Evolutionary conservation across 2,797 vertebrate genomes (phyloP).

Genomic region (Kryptolebias ocellatus): DNA sequence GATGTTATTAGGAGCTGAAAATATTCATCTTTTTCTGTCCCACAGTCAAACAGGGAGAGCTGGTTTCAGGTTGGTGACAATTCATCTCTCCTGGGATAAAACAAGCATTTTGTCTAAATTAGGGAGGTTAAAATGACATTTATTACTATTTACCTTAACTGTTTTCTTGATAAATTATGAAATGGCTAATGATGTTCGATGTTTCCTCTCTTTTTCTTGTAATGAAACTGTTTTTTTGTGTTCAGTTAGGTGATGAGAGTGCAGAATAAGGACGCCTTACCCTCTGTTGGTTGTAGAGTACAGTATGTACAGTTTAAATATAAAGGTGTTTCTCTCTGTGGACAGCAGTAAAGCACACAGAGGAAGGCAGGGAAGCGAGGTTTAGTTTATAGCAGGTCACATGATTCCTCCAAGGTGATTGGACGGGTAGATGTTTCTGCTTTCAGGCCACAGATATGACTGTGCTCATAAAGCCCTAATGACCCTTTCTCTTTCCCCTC

Average conservation of each 20-base stretch:
- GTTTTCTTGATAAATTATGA: too few relatives aligned
- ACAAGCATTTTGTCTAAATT: too few relatives aligned
- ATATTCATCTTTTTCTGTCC: too few relatives aligned
- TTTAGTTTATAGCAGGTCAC: slow-evolving; percentile 66
- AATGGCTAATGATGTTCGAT: too few relatives aligned
- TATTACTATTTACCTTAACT: too few relatives aligned
- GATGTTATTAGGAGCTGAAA: too few relatives aligned
- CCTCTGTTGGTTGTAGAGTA: slow-evolving; percentile 7
- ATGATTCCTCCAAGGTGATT: slow-evolving; percentile 66
- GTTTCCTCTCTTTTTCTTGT: too few relatives aligned
- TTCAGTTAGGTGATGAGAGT: neutral
- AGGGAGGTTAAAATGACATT: too few relatives aligned
- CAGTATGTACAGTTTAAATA: slow-evolving; percentile 23
- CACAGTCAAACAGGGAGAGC: too few relatives aligned
- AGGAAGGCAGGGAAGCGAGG: slow-evolving; percentile 52
- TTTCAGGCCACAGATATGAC: slow-evolving; percentile 58
- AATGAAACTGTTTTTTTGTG: too few relatives aligned
- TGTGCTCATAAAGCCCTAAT: slow-evolving; percentile 70
- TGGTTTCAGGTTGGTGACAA: too few relatives aligned
- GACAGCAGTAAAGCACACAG: slow-evolving; percentile 38
- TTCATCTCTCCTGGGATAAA: too few relatives aligned
- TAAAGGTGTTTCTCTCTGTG: slow-evolving; percentile 33
- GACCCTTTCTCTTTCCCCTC: slow-evolving; percentile 37
- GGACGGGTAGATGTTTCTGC: slow-evolving; percentile 56
- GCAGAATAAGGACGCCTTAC: neutral